A percentile compares a stretch with the other conserved stretches of the same genome.
phyloP scores from a whole-genome alignment of 1,140 invertebrate species.

The Olivierus martensii region DNA sequence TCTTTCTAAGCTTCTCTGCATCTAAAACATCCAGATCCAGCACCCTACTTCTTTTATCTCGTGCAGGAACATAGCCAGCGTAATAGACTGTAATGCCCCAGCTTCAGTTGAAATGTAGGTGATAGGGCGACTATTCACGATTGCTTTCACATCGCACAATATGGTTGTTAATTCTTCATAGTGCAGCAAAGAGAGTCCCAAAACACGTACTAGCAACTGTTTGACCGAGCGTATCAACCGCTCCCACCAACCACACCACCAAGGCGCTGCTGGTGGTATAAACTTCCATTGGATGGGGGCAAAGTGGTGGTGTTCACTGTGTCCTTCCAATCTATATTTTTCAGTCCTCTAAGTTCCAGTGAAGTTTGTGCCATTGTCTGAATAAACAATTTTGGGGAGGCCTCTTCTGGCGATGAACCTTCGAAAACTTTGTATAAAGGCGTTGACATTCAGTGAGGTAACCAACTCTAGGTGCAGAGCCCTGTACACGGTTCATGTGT shows the following conservation, averaged over 20 bases:
- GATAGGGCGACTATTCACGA: no score
- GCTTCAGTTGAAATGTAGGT: no score
- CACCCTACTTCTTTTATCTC: no score
- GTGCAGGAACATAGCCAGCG: no score
- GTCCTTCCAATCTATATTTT: background rate
- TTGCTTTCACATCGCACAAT: slow-evolving; percentile 15
- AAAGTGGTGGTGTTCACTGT: background rate
- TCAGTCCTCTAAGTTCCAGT: slow-evolving; percentile 3
- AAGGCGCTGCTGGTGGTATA: no score
- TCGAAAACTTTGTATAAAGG: slow-evolving; percentile 28
- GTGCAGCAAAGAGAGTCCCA: no score
- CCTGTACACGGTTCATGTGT: slow-evolving; percentile 32
- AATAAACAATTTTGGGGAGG: slow-evolving; percentile 4
- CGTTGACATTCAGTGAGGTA: slow-evolving; percentile 26
- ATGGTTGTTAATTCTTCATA: no score
- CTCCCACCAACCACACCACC: no score
- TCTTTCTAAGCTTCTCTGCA: background rate
- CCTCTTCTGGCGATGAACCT: slow-evolving; percentile 29
- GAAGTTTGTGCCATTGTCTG: slow-evolving; percentile 14
- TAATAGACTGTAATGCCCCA: no score
- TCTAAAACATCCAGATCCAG: no score
- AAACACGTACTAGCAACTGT: no score
- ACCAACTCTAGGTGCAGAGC: slow-evolving; percentile 32
- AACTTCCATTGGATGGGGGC: slow-evolving; percentile 5
- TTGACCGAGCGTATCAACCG: no score